phyloP scores from a whole-genome alignment of 2,888 invertebrate genomes.

The Neria commutata region DNA sequence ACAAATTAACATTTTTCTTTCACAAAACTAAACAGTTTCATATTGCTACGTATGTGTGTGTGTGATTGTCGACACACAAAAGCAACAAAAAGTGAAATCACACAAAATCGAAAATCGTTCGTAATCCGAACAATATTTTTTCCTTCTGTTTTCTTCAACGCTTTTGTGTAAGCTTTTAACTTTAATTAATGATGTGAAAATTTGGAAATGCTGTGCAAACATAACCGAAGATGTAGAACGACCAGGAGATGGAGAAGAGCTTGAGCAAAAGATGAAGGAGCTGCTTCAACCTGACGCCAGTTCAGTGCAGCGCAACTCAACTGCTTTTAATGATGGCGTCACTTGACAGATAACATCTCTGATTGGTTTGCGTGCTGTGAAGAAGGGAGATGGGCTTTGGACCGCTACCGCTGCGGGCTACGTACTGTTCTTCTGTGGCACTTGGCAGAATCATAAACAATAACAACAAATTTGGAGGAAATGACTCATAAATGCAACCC shows the following conservation, averaged over 20 bases:
- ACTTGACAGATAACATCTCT: conserved; percentile 16
- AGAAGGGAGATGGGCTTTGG: too few relatives aligned
- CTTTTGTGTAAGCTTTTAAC: too few relatives aligned
- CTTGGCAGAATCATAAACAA: too few relatives aligned
- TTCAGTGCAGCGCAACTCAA: too few relatives aligned
- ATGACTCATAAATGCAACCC: too few relatives aligned
- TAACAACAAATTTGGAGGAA: too few relatives aligned
- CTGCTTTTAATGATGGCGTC: conserved; percentile 14
- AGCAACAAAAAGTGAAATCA: neutral
- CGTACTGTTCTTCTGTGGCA: too few relatives aligned
- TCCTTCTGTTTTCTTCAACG: conserved; percentile 9
- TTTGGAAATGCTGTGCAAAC: conserved; percentile 39
- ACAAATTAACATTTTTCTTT: conserved; percentile 53
- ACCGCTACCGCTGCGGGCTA: too few relatives aligned
- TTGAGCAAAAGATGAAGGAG: too few relatives aligned
- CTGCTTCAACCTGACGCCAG: too few relatives aligned
- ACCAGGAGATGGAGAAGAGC: conserved; percentile 21
- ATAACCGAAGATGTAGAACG: neutral
- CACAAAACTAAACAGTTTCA: too few relatives aligned
- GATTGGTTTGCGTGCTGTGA: neutral
- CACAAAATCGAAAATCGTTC: neutral
- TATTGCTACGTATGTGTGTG: conserved; percentile 20
- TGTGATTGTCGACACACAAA: neutral
- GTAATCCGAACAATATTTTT: conserved; percentile 40
- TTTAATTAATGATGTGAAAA: conserved; percentile 56